Conservation (phyloP, 1,140 invertebrate genomes). For the Drosophila ironensis region DNA sequence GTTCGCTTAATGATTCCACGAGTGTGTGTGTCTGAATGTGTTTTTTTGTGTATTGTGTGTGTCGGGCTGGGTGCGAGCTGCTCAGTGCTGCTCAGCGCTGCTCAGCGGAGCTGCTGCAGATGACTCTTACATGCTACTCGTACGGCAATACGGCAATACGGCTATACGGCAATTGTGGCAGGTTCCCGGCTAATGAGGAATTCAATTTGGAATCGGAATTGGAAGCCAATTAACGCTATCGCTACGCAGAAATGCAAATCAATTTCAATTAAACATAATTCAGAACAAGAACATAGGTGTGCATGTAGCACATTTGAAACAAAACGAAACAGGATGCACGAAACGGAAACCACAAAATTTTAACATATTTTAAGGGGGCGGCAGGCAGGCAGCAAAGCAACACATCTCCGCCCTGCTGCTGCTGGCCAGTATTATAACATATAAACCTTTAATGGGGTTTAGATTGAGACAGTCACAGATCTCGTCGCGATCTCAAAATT, state of each 20-base stretch:
- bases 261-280: slow-evolving; percentile 15
- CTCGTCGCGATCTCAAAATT: slow-evolving; percentile 28
- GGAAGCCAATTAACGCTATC: slow-evolving; percentile 26
- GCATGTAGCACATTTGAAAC: not conserved
- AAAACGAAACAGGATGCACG: slow-evolving; percentile 42
- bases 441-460: too few relatives aligned
- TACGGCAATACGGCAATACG: too few relatives aligned
- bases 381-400: too few relatives aligned
- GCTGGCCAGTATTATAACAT: too few relatives aligned
- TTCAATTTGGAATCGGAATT: slow-evolving; percentile 30
- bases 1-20: slow-evolving; percentile 75
- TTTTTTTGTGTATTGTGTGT: slow-evolving; percentile 26
- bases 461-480: not conserved
- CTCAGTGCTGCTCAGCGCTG: slow-evolving; percentile 23
- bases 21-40: slow-evolving; percentile 30
- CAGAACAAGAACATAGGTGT: slow-evolving; percentile 6
- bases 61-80: slow-evolving; percentile 18
- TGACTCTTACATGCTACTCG: slow-evolving; percentile 43
- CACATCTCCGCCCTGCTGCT: too few relatives aligned
- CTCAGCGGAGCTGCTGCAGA: slow-evolving; percentile 38
- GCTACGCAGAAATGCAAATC: slow-evolving; percentile 9
- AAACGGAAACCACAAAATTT: slow-evolving; percentile 45
- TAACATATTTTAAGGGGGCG: too few relatives aligned
- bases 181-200: slow-evolving; percentile 34
- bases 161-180: slow-evolving; percentile 56